Evolutionary conservation across 1,140 invertebrate genomes (phyloP).

Genomic region (Carcinoscorpius rotundicauda): DNA sequence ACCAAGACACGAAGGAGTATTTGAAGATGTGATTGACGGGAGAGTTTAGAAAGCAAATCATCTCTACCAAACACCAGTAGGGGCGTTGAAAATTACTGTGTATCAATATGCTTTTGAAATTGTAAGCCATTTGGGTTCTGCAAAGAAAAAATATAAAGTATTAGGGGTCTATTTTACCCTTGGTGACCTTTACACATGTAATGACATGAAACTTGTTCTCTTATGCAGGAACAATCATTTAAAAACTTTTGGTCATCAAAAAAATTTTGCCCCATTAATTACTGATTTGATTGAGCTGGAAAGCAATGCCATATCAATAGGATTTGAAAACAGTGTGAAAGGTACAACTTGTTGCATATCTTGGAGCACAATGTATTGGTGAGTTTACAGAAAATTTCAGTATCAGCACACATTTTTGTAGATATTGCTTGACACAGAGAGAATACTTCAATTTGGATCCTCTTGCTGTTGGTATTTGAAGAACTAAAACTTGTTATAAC

Average conservation of each 20-base stretch:
- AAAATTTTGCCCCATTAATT: background rate
- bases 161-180: background rate
- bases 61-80: too few species aligned
- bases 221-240: background rate
- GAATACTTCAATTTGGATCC: too few species aligned
- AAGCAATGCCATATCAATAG: background rate
- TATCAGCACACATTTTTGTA: too few species aligned
- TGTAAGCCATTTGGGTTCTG: background rate
- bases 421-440: too few species aligned
- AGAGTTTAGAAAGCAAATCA: too few species aligned
- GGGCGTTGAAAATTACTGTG: background rate
- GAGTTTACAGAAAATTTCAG: background rate
- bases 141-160: background rate
- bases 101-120: slow-evolving; percentile 4
- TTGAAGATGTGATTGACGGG: too few species aligned
- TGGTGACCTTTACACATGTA: background rate
- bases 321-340: background rate
- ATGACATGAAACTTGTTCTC: background rate
- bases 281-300: slow-evolving; percentile 1
- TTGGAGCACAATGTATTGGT: slow-evolving; percentile 1
- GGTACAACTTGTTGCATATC: background rate
- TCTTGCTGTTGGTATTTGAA: too few species aligned
- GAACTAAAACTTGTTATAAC: too few species aligned
- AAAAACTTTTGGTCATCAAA: background rate
- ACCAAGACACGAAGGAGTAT: too few species aligned